phyloP scores from a whole-genome alignment of 1,140 invertebrate species.

The Venustaconcha ellipsiformis region DNA sequence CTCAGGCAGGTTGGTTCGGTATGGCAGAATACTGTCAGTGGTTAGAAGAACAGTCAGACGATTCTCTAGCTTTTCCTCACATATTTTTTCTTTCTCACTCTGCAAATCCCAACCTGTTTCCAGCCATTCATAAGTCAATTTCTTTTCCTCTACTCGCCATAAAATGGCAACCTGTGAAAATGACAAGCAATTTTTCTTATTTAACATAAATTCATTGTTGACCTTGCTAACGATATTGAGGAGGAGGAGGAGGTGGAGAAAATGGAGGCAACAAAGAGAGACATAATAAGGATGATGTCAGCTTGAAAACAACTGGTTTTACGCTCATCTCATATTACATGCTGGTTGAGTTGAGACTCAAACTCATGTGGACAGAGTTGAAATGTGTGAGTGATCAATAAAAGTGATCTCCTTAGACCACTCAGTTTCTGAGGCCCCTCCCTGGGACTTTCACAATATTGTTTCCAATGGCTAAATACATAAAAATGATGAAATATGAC shows the following conservation, averaged over 20 bases:
- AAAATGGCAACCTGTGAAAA: slow-evolving; percentile 80
- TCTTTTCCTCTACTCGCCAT: slow-evolving; percentile 87
- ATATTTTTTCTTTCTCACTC: slow-evolving; percentile 13
- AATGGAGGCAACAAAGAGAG: no score
- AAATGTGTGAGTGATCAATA: no score
- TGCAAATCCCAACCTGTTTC: slow-evolving; percentile 75
- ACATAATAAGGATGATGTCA: no score
- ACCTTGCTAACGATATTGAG: no score
- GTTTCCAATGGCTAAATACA: no score
- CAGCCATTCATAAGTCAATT: slow-evolving; percentile 93
- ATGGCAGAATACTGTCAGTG: slow-evolving; percentile 48
- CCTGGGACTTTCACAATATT: no score
- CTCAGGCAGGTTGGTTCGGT: slow-evolving; percentile 51
- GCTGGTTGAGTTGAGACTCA: neutral
- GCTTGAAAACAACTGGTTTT: neutral
- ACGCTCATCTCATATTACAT: neutral
- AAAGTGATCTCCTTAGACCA: no score
- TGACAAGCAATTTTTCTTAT: neutral
- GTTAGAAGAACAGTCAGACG: slow-evolving; percentile 49
- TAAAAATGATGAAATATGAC: no score
- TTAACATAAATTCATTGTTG: neutral
- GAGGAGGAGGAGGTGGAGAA: no score
- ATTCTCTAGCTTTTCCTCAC: slow-evolving; percentile 40
- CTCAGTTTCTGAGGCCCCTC: no score
- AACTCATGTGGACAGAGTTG: no score